Percentiles rank a stretch among this genome's conserved stretches.
These are phyloP conservation scores for Entomyzon cyanotis DNA, from an alignment of 2,113 vertebrate genomes.

Conservation along the genomic window DNA sequence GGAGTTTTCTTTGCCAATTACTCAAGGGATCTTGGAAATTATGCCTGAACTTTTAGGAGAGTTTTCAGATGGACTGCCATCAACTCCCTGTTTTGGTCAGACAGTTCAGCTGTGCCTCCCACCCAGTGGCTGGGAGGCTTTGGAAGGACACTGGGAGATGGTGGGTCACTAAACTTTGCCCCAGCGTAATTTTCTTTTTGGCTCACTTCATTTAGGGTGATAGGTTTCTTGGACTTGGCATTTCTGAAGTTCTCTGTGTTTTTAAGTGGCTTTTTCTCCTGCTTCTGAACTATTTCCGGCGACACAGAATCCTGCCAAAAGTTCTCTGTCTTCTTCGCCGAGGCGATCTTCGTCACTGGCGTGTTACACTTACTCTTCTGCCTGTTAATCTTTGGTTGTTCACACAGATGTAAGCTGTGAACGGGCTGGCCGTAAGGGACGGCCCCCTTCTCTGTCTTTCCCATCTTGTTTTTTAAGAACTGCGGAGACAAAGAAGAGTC, in stretches of 20 bases:
- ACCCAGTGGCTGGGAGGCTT: conserved; percentile 97
- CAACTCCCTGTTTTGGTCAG: conserved; percentile 82
- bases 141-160: conserved; percentile 92
- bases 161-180: conserved; percentile 94
- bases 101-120: conserved; percentile 71
- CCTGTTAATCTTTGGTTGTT: conserved; percentile 74
- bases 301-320: conserved; percentile 73
- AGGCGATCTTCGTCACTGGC: conserved; percentile 60
- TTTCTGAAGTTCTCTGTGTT: conserved; percentile 75
- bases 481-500: conserved; percentile 65
- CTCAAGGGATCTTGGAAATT: conserved; percentile 45
- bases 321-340: conserved; percentile 76
- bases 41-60: conserved; percentile 87
- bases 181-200: conserved; percentile 92
- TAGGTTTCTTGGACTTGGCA: conserved; percentile 61
- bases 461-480: conserved; percentile 87
- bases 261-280: conserved; percentile 81
- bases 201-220: conserved; percentile 67
- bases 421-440: conserved; percentile 70
- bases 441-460: conserved; percentile 78
- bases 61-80: conserved; percentile 91
- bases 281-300: conserved; percentile 63
- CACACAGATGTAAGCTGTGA: conserved; percentile 75
- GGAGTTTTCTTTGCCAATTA: conserved; percentile 47
- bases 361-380: conserved; percentile 78